phyloP scores from a whole-genome alignment of 2,888 invertebrate genomes.

The Dasysyrphus tricinctus region DNA sequence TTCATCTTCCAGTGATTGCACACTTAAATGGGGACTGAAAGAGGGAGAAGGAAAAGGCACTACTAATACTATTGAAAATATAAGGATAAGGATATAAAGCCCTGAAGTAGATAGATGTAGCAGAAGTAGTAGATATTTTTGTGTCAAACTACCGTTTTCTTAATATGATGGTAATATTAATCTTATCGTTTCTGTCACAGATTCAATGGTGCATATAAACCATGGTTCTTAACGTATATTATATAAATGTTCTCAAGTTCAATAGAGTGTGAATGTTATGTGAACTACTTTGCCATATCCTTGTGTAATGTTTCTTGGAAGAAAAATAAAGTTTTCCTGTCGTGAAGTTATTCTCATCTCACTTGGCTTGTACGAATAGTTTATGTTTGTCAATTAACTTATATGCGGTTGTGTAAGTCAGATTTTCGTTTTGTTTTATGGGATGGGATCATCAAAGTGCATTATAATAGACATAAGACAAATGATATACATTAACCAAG shows the following conservation, averaged over 20 bases:
- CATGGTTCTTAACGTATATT: slow-evolving; percentile 33
- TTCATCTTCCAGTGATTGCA: slow-evolving; percentile 61
- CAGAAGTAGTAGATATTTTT: slow-evolving; percentile 26
- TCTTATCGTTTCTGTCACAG: slow-evolving; percentile 58
- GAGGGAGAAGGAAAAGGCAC: background rate
- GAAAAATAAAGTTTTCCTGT: slow-evolving; percentile 6
- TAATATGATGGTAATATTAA: slow-evolving; percentile 68
- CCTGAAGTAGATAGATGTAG: background rate
- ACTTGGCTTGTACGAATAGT: background rate
- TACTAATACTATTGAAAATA: background rate
- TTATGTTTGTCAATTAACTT: slow-evolving; percentile 37
- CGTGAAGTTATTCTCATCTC: background rate
- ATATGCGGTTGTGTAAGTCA: too few species aligned
- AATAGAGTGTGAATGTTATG: slow-evolving; percentile 53
- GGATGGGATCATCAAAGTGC: too few species aligned
- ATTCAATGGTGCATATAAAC: slow-evolving; percentile 66
- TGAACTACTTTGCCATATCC: background rate
- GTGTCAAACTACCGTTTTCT: slow-evolving; percentile 45
- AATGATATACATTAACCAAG: too few species aligned
- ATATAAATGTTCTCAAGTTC: slow-evolving; percentile 31
- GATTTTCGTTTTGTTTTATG: too few species aligned
- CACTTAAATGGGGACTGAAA: slow-evolving; percentile 44
- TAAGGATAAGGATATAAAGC: background rate
- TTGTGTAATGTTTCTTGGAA: background rate
- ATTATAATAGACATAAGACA: too few species aligned